phyloP scores from a whole-genome alignment of 2,797 vertebrate species.

The Myripristis murdjan region DNA sequence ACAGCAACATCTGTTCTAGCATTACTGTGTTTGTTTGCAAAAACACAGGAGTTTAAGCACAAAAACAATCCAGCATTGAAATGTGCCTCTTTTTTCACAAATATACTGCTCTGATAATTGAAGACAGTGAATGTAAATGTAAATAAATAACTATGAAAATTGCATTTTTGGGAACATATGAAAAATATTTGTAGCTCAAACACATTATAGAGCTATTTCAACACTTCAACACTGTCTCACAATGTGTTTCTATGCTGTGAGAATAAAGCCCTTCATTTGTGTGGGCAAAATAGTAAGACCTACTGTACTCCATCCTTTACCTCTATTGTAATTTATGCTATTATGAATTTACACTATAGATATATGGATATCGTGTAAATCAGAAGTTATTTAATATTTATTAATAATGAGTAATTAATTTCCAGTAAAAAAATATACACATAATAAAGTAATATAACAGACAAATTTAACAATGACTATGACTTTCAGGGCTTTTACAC shows the following conservation, averaged over 20 bases:
- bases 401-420: background rate
- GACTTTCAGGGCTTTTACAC: too few species aligned
- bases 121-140: background rate
- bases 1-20: background rate
- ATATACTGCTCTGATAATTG: background rate
- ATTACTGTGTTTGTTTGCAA: background rate
- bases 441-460: background rate
- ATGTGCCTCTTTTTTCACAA: background rate
- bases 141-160: background rate
- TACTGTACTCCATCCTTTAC: too few species aligned
- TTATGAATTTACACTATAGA: background rate
- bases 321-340: background rate
- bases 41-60: background rate
- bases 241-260: too few species aligned
- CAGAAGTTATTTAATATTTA: background rate
- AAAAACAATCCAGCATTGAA: background rate
- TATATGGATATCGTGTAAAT: background rate
- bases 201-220: too few species aligned
- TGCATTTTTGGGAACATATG: background rate
- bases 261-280: too few species aligned
- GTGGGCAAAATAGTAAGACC: too few species aligned
- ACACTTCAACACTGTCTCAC: too few species aligned
- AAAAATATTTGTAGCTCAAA: background rate
- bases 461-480: background rate
- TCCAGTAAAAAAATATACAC: background rate